Evolutionary conservation across 2,888 invertebrate genomes (phyloP).

Genomic region (Eurytoma adleriae): DNA sequence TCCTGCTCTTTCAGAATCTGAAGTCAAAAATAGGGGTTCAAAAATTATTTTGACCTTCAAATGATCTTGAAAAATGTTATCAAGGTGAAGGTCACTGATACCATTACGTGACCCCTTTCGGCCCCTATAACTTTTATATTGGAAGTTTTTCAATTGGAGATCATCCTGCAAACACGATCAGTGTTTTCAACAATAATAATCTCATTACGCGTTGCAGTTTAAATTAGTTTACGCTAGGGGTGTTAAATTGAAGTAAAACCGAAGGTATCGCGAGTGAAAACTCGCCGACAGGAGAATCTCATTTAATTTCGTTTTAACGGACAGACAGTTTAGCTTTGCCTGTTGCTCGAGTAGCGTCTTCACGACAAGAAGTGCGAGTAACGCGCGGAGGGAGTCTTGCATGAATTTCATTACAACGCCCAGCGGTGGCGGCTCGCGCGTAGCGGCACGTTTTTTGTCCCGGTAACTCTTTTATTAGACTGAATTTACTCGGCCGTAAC

Average conservation of each 20-base stretch:
- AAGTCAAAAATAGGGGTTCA: too few species aligned
- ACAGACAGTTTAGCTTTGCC: slow-evolving; percentile 52
- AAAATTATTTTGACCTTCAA: too few species aligned
- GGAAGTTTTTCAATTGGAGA: too few species aligned
- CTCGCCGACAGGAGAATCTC: slow-evolving; percentile 50
- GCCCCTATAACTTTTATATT: too few species aligned
- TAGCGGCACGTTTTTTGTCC: slow-evolving; percentile 26
- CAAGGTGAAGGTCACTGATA: too few species aligned
- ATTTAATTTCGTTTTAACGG: slow-evolving; percentile 56
- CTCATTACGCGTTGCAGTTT: slow-evolving; percentile 6
- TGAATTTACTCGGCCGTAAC: slow-evolving; percentile 19
- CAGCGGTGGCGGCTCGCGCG: neutral
- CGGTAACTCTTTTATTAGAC: slow-evolving; percentile 40
- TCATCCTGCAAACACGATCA: too few species aligned
- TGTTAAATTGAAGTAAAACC: slow-evolving; percentile 45
- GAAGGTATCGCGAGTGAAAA: slow-evolving; percentile 44
- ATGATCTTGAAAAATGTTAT: too few species aligned
- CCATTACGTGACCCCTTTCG: too few species aligned
- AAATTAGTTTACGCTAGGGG: slow-evolving; percentile 48
- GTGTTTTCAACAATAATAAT: neutral
- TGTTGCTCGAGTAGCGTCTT: slow-evolving; percentile 48
- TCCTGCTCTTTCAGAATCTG: too few species aligned
- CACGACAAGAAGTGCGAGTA: slow-evolving; percentile 32
- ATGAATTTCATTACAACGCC: slow-evolving; percentile 48
- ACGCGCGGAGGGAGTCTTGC: slow-evolving; percentile 27